phyloP scores from a whole-genome alignment of 1,140 invertebrate species.

The Platorchestia sp. region DNA sequence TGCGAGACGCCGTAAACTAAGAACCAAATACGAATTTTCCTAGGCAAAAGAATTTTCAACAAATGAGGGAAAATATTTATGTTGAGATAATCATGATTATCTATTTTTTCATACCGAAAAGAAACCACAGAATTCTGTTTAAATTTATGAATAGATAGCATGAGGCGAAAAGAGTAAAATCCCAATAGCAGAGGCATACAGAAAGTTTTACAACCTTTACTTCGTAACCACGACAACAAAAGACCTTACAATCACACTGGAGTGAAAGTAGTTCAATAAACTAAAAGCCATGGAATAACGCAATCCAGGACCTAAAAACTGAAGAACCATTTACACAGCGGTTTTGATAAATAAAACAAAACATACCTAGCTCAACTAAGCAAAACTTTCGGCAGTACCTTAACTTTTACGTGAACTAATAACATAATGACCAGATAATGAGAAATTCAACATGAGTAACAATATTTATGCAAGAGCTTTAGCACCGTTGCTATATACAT shows the following conservation, averaged over 20 bases:
- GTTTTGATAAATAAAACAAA: slow-evolving; percentile 26
- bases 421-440: slow-evolving; percentile 54
- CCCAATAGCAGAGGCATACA: background rate
- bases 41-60: background rate
- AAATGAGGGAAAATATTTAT: background rate
- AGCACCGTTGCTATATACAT: slow-evolving; percentile 39
- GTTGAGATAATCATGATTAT: background rate
- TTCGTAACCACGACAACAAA: background rate
- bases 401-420: slow-evolving; percentile 45
- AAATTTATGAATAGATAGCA: background rate
- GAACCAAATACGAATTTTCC: background rate
- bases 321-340: slow-evolving; percentile 18
- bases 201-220: background rate
- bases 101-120: background rate
- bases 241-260: background rate
- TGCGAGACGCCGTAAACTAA: background rate
- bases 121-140: background rate
- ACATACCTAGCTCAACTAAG: background rate
- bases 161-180: background rate
- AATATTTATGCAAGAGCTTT: slow-evolving; percentile 37
- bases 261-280: slow-evolving; percentile 26
- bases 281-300: background rate
- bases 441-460: slow-evolving; percentile 14
- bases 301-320: background rate
- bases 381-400: slow-evolving; percentile 3